These are phyloP conservation scores for Bellardia pandia DNA, from an alignment of 2,888 invertebrate species.

Conservation along the genomic window DNA sequence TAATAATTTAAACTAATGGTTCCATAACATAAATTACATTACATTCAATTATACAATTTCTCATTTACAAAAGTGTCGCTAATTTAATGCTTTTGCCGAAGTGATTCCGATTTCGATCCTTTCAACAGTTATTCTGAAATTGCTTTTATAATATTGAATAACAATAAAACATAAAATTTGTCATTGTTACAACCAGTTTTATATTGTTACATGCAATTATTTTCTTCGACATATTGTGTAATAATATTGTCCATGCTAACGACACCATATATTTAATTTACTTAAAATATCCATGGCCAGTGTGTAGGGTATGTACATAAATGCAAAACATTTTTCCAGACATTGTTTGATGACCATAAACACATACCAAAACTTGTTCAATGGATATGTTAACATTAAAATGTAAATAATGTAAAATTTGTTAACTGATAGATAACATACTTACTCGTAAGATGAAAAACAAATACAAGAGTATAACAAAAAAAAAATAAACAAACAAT, in stretches of 20 bases:
- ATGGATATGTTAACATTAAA: constrained; percentile 71
- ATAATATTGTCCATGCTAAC: not conserved
- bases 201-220: too few species aligned
- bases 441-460: constrained; percentile 26
- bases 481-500: not conserved
- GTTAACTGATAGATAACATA: constrained; percentile 55
- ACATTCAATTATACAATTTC: too few species aligned
- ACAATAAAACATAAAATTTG: too few species aligned
- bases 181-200: too few species aligned
- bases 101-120: too few species aligned
- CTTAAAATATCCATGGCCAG: not conserved
- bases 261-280: not conserved
- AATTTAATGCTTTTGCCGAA: too few species aligned
- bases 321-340: constrained; percentile 54
- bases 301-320: constrained; percentile 12
- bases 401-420: constrained; percentile 70
- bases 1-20: too few species aligned
- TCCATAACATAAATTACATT: too few species aligned
- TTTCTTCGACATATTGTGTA: not conserved
- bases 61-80: too few species aligned
- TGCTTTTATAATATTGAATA: too few species aligned
- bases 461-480: constrained; percentile 32
- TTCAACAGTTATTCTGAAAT: too few species aligned
- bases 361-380: constrained; percentile 66
- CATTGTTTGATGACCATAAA: constrained; percentile 69